These are phyloP conservation scores for Urocynchramus pylzowi DNA, from an alignment of 2,113 vertebrate species.

Conservation along the genomic window DNA sequence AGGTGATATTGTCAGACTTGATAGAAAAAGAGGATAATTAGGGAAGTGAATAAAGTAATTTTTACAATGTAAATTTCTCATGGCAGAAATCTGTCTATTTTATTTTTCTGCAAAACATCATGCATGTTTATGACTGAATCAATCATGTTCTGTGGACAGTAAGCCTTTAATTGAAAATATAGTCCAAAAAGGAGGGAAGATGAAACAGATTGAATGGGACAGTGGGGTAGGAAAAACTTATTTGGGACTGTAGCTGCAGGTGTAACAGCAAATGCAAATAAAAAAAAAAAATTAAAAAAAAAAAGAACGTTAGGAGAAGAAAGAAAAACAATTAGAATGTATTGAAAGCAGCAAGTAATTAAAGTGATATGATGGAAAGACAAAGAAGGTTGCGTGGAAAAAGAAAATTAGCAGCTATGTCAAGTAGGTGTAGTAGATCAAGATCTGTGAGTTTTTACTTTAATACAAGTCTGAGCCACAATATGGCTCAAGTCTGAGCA, in stretches of 20 bases:
- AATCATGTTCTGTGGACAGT: background rate
- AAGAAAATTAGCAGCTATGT: background rate
- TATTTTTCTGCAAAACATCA: background rate
- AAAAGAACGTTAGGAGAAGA: background rate
- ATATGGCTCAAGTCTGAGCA: too few species aligned
- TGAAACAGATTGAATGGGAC: background rate
- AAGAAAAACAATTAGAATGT: background rate
- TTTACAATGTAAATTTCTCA: background rate
- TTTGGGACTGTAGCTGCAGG: background rate
- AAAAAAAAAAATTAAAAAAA: background rate
- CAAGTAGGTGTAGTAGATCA: background rate
- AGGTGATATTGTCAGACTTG: background rate
- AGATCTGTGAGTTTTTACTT: background rate
- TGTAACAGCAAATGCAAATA: background rate
- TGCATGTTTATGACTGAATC: background rate
- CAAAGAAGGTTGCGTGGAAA: background rate
- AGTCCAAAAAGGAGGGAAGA: background rate
- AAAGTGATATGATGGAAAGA: background rate
- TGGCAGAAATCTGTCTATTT: background rate
- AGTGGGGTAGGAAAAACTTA: background rate
- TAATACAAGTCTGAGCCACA: background rate
- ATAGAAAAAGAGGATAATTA: background rate
- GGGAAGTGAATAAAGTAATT: background rate
- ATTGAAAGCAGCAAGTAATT: background rate
- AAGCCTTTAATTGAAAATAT: background rate